These are phyloP conservation scores for Cephalopholis sonnerati DNA, from an alignment of 2,113 vertebrate genomes.

Conservation along the genomic window DNA sequence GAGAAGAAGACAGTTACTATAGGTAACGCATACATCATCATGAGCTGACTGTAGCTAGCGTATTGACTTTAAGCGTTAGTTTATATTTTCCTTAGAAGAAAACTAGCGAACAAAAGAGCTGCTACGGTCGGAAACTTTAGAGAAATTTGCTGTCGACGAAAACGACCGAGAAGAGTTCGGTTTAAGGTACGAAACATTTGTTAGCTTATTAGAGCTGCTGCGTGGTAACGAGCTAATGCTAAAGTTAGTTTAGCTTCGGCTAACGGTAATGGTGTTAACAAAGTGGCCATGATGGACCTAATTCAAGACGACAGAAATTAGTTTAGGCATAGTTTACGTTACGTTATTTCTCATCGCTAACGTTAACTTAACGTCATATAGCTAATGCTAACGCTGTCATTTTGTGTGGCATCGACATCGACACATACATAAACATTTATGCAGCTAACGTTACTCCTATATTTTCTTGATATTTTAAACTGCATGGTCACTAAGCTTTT, in stretches of 20 bases:
- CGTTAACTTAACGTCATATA: not conserved
- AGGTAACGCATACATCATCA: conserved; percentile 32
- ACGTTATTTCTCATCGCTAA: not conserved
- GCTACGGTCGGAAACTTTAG: not conserved
- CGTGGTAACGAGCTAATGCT: not conserved
- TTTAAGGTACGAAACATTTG: not conserved
- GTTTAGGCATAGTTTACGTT: not conserved
- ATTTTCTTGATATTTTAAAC: too few relatives aligned
- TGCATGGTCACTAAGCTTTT: too few relatives aligned
- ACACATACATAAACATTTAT: not conserved
- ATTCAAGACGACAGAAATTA: not conserved
- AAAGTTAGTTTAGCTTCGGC: not conserved
- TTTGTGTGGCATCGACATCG: not conserved
- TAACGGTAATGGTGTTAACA: not conserved
- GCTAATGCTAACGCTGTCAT: not conserved
- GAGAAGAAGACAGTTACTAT: conserved; percentile 49
- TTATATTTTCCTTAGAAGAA: not conserved
- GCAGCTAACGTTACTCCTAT: not conserved
- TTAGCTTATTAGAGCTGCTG: not conserved
- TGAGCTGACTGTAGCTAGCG: accelerated
- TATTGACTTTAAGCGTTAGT: not conserved
- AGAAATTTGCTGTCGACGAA: not conserved
- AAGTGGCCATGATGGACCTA: not conserved
- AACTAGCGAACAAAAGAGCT: not conserved
- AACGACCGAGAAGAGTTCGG: not conserved